Evolutionary conservation across 1,140 invertebrate genomes (phyloP), one percentile per base, ranked within the genome.

Genomic region (Littorina saxatilis): DNA sequence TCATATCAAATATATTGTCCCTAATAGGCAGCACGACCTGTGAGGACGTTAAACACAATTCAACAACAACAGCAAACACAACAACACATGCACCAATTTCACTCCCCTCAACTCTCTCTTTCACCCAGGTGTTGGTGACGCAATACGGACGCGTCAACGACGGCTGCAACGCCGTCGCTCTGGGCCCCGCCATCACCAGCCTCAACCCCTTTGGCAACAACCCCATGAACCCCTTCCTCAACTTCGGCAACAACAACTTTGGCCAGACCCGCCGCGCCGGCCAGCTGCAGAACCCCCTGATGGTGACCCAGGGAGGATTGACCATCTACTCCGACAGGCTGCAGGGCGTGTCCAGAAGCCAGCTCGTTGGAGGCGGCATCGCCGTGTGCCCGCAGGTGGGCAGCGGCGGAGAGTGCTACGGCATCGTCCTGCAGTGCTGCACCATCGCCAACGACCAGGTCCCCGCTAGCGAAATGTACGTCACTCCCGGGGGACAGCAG

Each of bases 91-190:
- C n/a, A n/a, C n/a, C n/a, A n/a, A n/a, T n/a, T n/a, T n/a, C n/a
- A n/a, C n/a, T n/a, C n/a, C n/a, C n/a, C n/a, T n/a, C n/a, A 47
- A 9, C 43, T 47, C 43, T 47, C 43, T 5, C 43, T 47, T 17
- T 58, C 37, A 32, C 13, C 9, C 63, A 68, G 58, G 63, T 68
- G 63, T 27, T 68, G 63, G 63, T 68, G 63, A 68, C 63, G 32
- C 63, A 68, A 23, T 68, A 35, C 63, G 63, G 63, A 32, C 29
- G 63, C 15, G 63, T 68, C 32, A 15, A 23, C 29, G 63, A 68
- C 63, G 63, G 63, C 32, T 68, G 63, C 37, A 68, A 37, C 32
- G 2, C 63, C 63, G 63, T n/a, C 11, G 63, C 63, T 23, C 32
- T 68, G 63, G 63, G 63, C 29, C 63, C 63, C 0, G 63, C 63